Evolutionary conservation across 2,888 invertebrate species (phyloP), one percentile per base, ranked within the genome.

Genomic region (Temnothorax ravouxi): DNA sequence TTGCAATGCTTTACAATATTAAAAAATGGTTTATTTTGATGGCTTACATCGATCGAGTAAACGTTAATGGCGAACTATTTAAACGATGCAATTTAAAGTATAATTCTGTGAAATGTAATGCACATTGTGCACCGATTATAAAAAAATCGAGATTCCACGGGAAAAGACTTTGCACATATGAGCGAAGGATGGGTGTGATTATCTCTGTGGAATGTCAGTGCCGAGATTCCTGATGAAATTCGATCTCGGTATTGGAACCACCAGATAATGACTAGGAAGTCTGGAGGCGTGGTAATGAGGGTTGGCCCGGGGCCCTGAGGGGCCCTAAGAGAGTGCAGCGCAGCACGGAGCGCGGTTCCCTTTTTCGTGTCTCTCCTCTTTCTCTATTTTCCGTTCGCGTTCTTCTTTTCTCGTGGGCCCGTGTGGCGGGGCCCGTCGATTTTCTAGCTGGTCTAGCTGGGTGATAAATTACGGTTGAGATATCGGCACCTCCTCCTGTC

Each of bases 401-500:
- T 81, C 84, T n/a, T 29, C 25, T 50, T 15, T n/a, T 21, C 3
- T 0, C 18, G 34, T 47, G 67, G 71, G 82, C 62, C 80, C 44
- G 79, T 83, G 61, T 2, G 69, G 41, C 81, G 41, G 80, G 83
- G 52, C 85, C 75, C 64, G 79, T 18, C 89, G 83, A 75, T 87
- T 86, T 86, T 83, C 90, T 90, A 84, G 84, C 84, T 81, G 84
- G 69, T 85, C 83, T 80, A 84, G 91, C 91, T 83, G 90, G 90
- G 92, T 94, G 94, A 94, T 94, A 94, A 94, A 94, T 94, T 93
- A 93, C 89, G 88, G 90, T 87, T 87, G 90, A 91, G 92, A 93
- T 93, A 93, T 93, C 92, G 92, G 93, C 93, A 92, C 93, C 93
- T 92, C 93, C 93, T 90, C 93, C 92, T 90, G 91, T 92, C 92